Conservation (phyloP, 2,113 vertebrate genomes). For the Brachypodius melanocephalos region DNA sequence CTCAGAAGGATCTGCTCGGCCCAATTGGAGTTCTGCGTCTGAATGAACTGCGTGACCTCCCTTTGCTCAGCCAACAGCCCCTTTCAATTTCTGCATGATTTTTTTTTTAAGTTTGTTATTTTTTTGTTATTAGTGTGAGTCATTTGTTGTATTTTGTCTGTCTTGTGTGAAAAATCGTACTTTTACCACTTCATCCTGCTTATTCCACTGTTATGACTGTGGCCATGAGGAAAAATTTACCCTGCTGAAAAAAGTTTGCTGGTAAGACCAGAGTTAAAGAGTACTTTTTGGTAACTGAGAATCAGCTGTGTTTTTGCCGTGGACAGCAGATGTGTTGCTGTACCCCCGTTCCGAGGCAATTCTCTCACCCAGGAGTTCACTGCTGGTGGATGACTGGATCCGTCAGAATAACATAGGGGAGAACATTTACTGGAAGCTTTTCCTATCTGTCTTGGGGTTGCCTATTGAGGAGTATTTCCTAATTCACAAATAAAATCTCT, state of each 20-base stretch:
- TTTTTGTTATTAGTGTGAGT: background rate
- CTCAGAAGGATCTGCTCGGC: background rate
- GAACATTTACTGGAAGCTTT: background rate
- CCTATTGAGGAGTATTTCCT: background rate
- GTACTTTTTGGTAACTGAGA: background rate
- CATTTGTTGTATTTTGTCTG: background rate
- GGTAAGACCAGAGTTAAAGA: background rate
- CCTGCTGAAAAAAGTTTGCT: background rate
- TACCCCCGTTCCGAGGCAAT: background rate
- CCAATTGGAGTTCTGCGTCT: background rate
- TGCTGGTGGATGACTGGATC: background rate
- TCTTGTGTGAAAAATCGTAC: background rate
- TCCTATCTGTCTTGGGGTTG: rapidly evolving
- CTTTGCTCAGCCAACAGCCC: background rate
- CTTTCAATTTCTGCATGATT: background rate
- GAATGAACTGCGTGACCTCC: background rate
- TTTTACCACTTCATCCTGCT: background rate
- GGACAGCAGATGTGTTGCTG: background rate
- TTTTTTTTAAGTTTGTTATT: background rate
- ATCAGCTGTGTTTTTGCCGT: background rate
- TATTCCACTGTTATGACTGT: background rate
- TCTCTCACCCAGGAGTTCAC: background rate
- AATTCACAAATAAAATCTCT: background rate
- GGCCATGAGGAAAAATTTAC: background rate
- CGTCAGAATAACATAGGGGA: background rate